phyloP scores from a whole-genome alignment of 1,140 invertebrate species.

The Diabrotica virgifera region DNA sequence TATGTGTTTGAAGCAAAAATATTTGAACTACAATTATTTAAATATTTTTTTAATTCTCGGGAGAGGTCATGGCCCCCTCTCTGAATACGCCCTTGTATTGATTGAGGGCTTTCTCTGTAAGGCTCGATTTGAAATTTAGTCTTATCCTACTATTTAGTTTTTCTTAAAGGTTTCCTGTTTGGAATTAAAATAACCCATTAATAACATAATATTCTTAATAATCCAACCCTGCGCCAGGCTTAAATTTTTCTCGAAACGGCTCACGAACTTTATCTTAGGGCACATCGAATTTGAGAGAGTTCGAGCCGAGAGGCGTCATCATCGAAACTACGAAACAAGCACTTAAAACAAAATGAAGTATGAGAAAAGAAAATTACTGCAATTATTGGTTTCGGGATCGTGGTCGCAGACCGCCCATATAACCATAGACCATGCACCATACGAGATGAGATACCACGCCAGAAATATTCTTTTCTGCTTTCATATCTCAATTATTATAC shows the following conservation, averaged over 20 bases:
- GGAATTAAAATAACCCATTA: too few relatives aligned
- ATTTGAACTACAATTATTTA: too few relatives aligned
- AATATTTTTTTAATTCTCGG: too few relatives aligned
- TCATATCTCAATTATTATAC: conserved; percentile 43
- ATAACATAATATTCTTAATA: too few relatives aligned
- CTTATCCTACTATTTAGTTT: too few relatives aligned
- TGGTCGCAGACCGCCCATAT: conserved; percentile 42
- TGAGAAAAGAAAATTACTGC: conserved; percentile 45
- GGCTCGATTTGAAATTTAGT: too few relatives aligned
- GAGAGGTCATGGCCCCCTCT: too few relatives aligned
- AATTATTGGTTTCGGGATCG: conserved; percentile 44
- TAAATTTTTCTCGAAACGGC: conserved; percentile 14
- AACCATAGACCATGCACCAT: conserved; percentile 39
- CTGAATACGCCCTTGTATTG: too few relatives aligned
- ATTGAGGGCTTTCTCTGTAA: too few relatives aligned
- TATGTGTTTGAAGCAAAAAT: too few relatives aligned
- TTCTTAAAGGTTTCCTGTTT: too few relatives aligned
- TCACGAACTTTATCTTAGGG: conserved; percentile 17
- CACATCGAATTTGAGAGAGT: conserved; percentile 8
- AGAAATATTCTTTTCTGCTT: conserved; percentile 23
- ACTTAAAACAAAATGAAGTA: conserved; percentile 39
- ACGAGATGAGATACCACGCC: conserved; percentile 19
- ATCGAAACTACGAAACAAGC: conserved; percentile 20
- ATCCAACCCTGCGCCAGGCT: not conserved
- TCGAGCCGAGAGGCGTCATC: conserved; percentile 31